Base-by-base conservation (phyloP, 1,140 invertebrate species). In the Drosophila eugracilis region DNA sequence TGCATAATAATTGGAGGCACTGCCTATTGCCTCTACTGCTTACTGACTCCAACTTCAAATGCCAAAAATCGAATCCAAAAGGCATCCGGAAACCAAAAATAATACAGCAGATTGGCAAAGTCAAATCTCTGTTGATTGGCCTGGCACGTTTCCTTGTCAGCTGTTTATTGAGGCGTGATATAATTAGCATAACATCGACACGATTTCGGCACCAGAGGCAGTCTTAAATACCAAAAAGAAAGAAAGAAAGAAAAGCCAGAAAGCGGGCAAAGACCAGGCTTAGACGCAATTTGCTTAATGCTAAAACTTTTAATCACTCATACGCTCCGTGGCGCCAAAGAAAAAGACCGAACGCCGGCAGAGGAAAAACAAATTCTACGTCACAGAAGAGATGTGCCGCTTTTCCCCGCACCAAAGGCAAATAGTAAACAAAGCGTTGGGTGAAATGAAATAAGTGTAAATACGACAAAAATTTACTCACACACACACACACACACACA, bases 281-380 rank as follows among this genome's bases (percentile, higher is more conserved):
- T 71, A 86, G 67, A 55, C 69, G 69, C 73, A 88, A 86, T 88
- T 88, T 75, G 78, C 65, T 81, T 75, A 88, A 88, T 88, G 84
- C 71, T 57, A 47, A 88, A 88, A 88, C 70, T 88, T 88, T 75
- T 88, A 88, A 89, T 88, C 83, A 83, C 78, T 88, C 83, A 88
- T 88, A 86, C 83, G 83, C 74, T 67, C 62, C 65, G 60, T 88
- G 81, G 52, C 72, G 83, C 66, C 59, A 54, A 15, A 21, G 37
- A 30, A 22, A 55, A 63, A n/a, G 9, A 28, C 26, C 36, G 4
- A 28, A 22, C 17, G 19, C 19, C 19, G 21, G 60, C 39, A 22
- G 22, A 53, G 54, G 60, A 63, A 44, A 70, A 45, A 52, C 30
- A 48, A 75, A 76, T 75, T 80, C 55, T 21, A 34, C 26, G 34